phyloP scores from a whole-genome alignment of 2,888 invertebrate genomes.

The Parnassius smintheus region DNA sequence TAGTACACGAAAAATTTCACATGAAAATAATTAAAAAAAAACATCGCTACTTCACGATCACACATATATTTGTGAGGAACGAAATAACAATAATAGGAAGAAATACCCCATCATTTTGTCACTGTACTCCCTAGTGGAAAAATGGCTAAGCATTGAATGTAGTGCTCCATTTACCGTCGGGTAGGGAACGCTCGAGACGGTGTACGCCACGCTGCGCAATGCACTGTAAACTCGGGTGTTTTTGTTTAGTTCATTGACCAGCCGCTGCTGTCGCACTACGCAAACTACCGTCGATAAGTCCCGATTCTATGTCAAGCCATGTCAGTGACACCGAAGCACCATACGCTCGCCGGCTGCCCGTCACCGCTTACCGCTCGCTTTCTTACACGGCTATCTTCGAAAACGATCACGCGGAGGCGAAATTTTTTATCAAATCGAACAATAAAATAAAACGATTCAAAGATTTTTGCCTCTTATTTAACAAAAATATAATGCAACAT shows the following conservation, averaged over 20 bases:
- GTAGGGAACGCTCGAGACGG: constrained; percentile 33
- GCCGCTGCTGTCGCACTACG: constrained; percentile 61
- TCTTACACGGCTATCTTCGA: constrained; percentile 21
- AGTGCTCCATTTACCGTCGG: constrained; percentile 26
- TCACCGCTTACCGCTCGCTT: constrained; percentile 22
- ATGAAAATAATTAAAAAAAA: too few species aligned
- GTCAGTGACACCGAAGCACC: constrained; percentile 59
- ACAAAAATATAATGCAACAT: too few species aligned
- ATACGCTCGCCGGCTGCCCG: constrained; percentile 32
- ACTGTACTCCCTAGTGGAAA: not conserved
- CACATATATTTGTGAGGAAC: too few species aligned
- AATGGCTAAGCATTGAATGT: constrained; percentile 11
- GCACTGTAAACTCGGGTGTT: constrained; percentile 62
- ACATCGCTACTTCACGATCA: too few species aligned
- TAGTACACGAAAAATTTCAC: too few species aligned
- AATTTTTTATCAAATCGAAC: not conserved
- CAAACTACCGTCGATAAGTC: constrained; percentile 78
- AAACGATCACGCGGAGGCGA: constrained; percentile 6
- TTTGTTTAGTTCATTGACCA: constrained; percentile 80
- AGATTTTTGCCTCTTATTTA: too few species aligned
- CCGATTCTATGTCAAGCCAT: constrained; percentile 70
- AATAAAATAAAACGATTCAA: too few species aligned
- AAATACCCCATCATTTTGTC: too few species aligned
- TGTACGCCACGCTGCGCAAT: constrained; percentile 33
- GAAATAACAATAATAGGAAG: too few species aligned